Evolutionary conservation across 2,888 invertebrate species (phyloP), one percentile per base, ranked within the genome.

Genomic region (Endomychus coccineus): DNA sequence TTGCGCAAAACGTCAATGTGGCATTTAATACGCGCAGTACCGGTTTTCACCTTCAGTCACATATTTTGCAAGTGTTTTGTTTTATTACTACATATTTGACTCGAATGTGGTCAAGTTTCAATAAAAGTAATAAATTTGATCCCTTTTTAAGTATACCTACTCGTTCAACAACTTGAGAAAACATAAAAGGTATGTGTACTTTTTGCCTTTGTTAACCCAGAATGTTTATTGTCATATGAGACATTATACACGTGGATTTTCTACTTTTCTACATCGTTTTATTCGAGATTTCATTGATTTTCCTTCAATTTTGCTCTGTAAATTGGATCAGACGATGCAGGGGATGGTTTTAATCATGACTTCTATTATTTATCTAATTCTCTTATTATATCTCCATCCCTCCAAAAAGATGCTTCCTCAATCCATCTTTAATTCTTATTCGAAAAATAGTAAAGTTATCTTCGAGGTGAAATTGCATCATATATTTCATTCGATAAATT

Each of bases 91-190:
- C 45, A 49, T 49, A 54, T 51, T 54, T 50, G 47, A 55, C 51
- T 56, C 58, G 58, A 58, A 58, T 58, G 58, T 57, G 56, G 56
- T 55, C 53, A 46, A 54, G 51, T 50, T 52, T 43, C 33, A 43
- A 46, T 46, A 49, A 40, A 43, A 48, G 40, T 40, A 39, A 41
- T 34, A 41, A 28, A 42, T 44, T 44, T 40, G 48, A 46, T 42
- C 39, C 40, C 40, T 43, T 45, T 34, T 49, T 36, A 41, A 46
- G 41, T 45, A 45, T 49, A 47, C 37, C 42, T 25, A 42, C 35
- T 32, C 49, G 47, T 43, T 44, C 48, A 41, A 53, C 53, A 29
- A 58, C 58, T 49, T 58, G 55, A 56, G 44, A 45, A 14, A 24
- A 29, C 17, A 24, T 17, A 39, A 40, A 45, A 54, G 54, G 56